Evolutionary conservation across 2,113 vertebrate genomes (phyloP).

Genomic region (Trochalopteron elliotii): DNA sequence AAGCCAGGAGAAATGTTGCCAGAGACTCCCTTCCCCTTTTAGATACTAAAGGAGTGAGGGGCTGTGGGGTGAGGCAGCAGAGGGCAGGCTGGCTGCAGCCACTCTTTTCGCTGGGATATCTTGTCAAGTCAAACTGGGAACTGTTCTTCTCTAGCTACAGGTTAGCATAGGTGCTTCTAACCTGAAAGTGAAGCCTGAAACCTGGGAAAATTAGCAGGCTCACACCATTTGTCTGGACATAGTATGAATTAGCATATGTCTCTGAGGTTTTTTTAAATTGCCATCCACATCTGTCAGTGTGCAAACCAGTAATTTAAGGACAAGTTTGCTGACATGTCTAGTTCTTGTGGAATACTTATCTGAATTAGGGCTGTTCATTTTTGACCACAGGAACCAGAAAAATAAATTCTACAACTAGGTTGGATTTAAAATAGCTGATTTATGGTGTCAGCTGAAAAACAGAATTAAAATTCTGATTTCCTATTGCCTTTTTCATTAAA

Average conservation of each 20-base stretch:
- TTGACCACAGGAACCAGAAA: not conserved
- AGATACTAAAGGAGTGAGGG: not conserved
- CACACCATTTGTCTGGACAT: not conserved
- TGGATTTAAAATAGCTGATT: slow-evolving; percentile 1
- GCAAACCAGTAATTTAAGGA: not conserved
- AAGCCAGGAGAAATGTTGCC: not conserved
- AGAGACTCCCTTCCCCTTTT: not conserved
- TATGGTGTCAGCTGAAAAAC: not conserved
- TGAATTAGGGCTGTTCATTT: not conserved
- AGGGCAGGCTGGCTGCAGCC: not conserved
- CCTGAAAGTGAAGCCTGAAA: not conserved
- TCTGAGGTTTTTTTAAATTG: not conserved
- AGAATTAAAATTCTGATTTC: slow-evolving; percentile 1
- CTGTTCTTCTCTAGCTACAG: not conserved
- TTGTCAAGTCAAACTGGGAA: not conserved
- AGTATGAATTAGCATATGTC: not conserved
- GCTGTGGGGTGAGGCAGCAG: not conserved
- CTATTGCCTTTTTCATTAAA: not conserved
- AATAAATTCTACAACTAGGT: not conserved
- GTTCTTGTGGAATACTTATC: not conserved
- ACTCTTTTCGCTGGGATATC: not conserved
- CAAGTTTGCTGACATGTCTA: not conserved
- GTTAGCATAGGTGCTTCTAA: not conserved
- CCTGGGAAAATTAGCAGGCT: not conserved
- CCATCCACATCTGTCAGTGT: not conserved